These are phyloP conservation scores for Lapara coniferarum DNA, from an alignment of 2,888 invertebrate species.

Conservation along the genomic window DNA sequence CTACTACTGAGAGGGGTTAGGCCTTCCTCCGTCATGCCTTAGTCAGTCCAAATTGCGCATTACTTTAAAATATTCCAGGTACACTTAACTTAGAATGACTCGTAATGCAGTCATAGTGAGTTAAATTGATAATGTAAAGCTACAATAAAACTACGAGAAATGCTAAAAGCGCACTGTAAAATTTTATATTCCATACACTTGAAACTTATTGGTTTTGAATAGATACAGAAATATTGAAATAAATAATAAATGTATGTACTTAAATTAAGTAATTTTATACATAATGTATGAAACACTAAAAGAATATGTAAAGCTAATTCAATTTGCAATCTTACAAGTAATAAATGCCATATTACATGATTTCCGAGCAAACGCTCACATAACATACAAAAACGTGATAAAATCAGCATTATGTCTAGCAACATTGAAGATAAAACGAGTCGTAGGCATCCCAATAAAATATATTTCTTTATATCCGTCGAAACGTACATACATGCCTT, in stretches of 20 bases:
- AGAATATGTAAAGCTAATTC: constrained; percentile 3
- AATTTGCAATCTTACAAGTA: constrained; percentile 10
- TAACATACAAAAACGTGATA: constrained; percentile 32
- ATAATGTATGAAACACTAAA: background rate
- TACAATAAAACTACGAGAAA: background rate
- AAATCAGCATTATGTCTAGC: constrained; percentile 43
- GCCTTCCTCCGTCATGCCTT: too few relatives aligned
- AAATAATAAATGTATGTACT: background rate
- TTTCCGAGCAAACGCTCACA: constrained; percentile 36
- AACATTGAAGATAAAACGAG: constrained; percentile 53
- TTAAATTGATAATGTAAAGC: constrained; percentile 9
- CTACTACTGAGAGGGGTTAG: too few relatives aligned
- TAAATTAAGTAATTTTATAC: background rate
- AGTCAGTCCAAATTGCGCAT: too few relatives aligned
- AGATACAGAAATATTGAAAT: background rate
- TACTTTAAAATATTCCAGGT: constrained; percentile 5
- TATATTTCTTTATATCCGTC: constrained; percentile 53
- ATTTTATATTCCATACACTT: background rate
- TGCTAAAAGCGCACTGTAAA: constrained; percentile 1
- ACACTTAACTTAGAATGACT: background rate
- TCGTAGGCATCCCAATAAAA: constrained; percentile 46
- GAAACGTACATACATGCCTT: constrained; percentile 40
- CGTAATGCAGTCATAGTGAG: constrained; percentile 7
- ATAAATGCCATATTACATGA: constrained; percentile 36
- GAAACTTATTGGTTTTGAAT: constrained; percentile 7